Conservation (phyloP, 2,797 vertebrate species). For the Karalla daura region DNA sequence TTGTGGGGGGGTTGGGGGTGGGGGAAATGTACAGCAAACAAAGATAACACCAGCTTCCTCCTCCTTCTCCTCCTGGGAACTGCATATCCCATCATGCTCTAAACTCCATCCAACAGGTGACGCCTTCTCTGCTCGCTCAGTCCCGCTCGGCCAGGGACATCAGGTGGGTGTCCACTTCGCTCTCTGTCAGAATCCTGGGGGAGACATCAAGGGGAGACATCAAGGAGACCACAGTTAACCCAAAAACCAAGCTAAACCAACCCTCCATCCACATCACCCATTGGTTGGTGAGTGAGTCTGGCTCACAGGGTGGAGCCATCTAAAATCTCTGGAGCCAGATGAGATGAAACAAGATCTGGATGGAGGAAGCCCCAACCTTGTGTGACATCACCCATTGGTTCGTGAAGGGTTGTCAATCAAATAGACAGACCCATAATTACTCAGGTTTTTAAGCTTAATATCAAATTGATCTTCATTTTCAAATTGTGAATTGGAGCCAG, state of each 20-base stretch:
- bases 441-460: no score
- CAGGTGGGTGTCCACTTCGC: conserved; percentile 93
- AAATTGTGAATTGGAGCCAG: no score
- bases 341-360: no score
- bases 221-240: no score
- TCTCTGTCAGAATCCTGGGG: conserved; percentile 94
- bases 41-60: conserved; percentile 73
- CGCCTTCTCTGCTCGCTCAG: conserved; percentile 75
- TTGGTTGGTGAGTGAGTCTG: no score
- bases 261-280: not conserved
- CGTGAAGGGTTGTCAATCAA: no score
- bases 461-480: no score
- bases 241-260: not conserved
- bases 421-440: no score
- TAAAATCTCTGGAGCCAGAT: no score
- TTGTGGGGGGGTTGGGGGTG: no score
- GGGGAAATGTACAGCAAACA: conserved; percentile 86
- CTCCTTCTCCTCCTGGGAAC: conserved; percentile 66
- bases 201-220: conserved; percentile 24
- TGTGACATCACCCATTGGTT: no score
- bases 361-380: no score
- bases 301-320: not conserved
- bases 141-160: conserved; percentile 95
- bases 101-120: conserved; percentile 76
- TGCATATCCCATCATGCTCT: conserved; percentile 75